phyloP scores from a whole-genome alignment of 2,888 invertebrate species.

The Orchesellides sinensis region DNA sequence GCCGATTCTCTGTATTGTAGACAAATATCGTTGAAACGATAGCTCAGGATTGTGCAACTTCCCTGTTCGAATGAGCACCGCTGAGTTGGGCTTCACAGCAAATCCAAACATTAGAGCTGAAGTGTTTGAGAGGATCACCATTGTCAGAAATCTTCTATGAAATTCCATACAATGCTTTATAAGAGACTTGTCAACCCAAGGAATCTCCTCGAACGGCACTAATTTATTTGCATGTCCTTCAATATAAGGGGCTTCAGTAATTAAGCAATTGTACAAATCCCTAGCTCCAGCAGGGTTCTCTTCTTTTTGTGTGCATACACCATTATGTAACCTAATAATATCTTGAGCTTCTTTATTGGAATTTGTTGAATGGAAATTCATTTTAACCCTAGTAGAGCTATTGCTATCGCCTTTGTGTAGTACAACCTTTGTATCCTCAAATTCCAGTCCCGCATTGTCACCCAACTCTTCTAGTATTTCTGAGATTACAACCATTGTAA shows the following conservation, averaged over 20 bases:
- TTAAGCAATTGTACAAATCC: constrained; percentile 47
- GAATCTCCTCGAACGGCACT: constrained; percentile 50
- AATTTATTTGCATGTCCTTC: constrained; percentile 58
- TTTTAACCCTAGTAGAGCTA: too few species aligned
- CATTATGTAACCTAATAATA: neutral
- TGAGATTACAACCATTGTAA: too few species aligned
- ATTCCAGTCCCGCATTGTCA: too few species aligned
- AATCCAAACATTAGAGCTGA: constrained; percentile 67
- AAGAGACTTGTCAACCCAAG: constrained; percentile 66
- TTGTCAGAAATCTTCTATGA: constrained; percentile 43
- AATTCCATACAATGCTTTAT: constrained; percentile 53
- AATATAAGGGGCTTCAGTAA: constrained; percentile 65
- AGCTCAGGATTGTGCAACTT: constrained; percentile 76
- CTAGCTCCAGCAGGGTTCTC: neutral
- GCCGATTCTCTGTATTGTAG: constrained; percentile 76
- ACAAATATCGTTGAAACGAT: constrained; percentile 76
- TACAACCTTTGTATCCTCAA: too few species aligned
- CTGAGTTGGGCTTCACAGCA: constrained; percentile 61
- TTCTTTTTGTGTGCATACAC: neutral
- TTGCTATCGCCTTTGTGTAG: too few species aligned
- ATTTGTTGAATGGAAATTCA: neutral
- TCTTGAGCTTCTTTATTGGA: neutral
- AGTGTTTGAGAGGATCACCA: constrained; percentile 60
- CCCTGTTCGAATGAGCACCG: constrained; percentile 74
- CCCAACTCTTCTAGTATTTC: too few species aligned